These are phyloP conservation scores for Gadopsis bispinosus DNA, from an alignment of 2,797 vertebrate species.

Conservation along the genomic window DNA sequence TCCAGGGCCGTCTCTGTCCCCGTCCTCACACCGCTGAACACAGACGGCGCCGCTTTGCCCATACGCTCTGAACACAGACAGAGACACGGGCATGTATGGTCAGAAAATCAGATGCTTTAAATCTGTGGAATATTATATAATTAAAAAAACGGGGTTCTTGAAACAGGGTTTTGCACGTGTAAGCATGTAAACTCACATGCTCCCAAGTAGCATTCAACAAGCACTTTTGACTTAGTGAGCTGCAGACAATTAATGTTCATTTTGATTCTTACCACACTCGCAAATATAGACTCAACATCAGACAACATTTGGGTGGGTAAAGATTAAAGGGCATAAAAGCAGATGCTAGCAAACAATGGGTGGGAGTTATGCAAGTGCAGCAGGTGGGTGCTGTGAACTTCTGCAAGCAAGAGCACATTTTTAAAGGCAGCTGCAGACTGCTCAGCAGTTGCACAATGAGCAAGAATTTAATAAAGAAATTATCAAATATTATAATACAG, in stretches of 20 bases:
- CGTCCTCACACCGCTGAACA: conserved; percentile 90
- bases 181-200: no score
- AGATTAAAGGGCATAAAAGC: neutral
- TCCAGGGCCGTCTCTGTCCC: conserved; percentile 91
- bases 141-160: no score
- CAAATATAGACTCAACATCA: neutral
- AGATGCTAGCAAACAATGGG: neutral
- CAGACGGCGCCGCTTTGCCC: conserved; percentile 90
- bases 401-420: neutral
- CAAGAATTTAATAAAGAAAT: neutral
- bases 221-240: neutral
- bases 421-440: neutral
- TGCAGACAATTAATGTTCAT: neutral
- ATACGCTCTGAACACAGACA: conserved; percentile 87
- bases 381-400: neutral
- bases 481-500: neutral
- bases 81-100: neutral
- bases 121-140: no score
- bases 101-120: neutral
- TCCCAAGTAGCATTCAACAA: neutral
- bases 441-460: neutral
- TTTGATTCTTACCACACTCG: neutral
- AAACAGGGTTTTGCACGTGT: no score
- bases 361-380: neutral
- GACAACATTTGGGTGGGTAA: neutral